Percentiles rank a stretch among this genome's conserved stretches.
Conservation (phyloP, 2,888 invertebrate genomes). For the Caenorhabditis parvicauda region DNA sequence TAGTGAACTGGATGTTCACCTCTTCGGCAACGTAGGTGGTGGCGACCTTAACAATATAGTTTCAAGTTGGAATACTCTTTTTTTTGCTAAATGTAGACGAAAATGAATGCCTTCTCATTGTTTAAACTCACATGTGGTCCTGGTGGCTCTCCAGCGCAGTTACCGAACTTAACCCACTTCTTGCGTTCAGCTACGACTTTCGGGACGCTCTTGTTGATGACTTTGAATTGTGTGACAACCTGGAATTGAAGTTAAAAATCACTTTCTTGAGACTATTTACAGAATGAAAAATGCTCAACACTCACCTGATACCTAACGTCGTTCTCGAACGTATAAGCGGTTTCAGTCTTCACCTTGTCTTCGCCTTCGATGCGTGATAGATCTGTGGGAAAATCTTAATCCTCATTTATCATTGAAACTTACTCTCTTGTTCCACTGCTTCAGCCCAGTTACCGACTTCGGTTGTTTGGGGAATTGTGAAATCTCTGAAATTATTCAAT, state of each 20-base stretch:
- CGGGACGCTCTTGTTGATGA: slow-evolving; percentile 71
- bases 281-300: slow-evolving; percentile 6
- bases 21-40: slow-evolving; percentile 94
- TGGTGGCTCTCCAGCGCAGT: slow-evolving; percentile 84
- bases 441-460: slow-evolving; percentile 56
- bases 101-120: too few species aligned
- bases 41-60: slow-evolving; percentile 66
- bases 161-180: slow-evolving; percentile 93
- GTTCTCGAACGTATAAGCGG: slow-evolving; percentile 42
- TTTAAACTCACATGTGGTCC: slow-evolving; percentile 86
- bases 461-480: slow-evolving; percentile 24
- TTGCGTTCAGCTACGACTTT: slow-evolving; percentile 85
- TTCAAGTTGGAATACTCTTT: background rate
- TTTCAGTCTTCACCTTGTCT: slow-evolving; percentile 45
- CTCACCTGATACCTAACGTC: slow-evolving; percentile 35
- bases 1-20: slow-evolving; percentile 78
- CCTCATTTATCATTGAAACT: slow-evolving; percentile 4
- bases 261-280: background rate
- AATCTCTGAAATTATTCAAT: too few species aligned
- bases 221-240: slow-evolving; percentile 73
- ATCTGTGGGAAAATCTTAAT: slow-evolving; percentile 10
- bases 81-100: too few species aligned
- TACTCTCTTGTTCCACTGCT: slow-evolving; percentile 51
- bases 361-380: slow-evolving; percentile 24
- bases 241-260: slow-evolving; percentile 36